Evolutionary conservation across 2,888 invertebrate genomes (phyloP).

Genomic region (Caprella mutica): DNA sequence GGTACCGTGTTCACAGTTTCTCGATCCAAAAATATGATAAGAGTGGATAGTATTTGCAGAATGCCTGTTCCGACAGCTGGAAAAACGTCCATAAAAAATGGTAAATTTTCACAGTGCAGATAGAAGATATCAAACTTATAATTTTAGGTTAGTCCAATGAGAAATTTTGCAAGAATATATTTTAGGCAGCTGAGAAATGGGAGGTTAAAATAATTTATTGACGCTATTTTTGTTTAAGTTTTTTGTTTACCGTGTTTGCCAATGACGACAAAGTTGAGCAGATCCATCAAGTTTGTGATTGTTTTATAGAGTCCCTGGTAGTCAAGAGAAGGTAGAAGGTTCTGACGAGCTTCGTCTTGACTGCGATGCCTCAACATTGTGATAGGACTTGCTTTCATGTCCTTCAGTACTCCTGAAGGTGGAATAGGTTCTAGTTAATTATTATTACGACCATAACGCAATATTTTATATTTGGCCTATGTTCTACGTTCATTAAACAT

Average conservation of each 20-base stretch:
- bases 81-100: too few relatives aligned
- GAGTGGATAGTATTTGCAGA: slow-evolving; percentile 83
- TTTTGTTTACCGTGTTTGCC: slow-evolving; percentile 66
- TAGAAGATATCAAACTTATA: too few relatives aligned
- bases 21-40: slow-evolving; percentile 90
- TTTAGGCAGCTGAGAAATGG: neutral
- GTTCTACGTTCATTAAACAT: too few relatives aligned
- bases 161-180: too few relatives aligned
- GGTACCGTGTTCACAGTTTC: slow-evolving; percentile 92
- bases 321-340: slow-evolving; percentile 88
- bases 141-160: too few relatives aligned
- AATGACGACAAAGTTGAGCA: slow-evolving; percentile 80
- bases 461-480: too few relatives aligned
- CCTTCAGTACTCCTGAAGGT: slow-evolving; percentile 91
- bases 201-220: neutral
- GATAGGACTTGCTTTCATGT: slow-evolving; percentile 83
- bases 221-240: neutral
- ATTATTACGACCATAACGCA: too few relatives aligned
- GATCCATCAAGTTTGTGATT: slow-evolving; percentile 75
- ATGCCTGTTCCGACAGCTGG: slow-evolving; percentile 85
- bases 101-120: too few relatives aligned
- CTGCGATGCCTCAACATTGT: slow-evolving; percentile 80
- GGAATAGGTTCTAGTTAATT: too few relatives aligned
- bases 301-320: slow-evolving; percentile 92
- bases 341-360: slow-evolving; percentile 68